Base-by-base conservation (phyloP, 2,888 invertebrate genomes). In the Petrolisthes manimaculis region DNA sequence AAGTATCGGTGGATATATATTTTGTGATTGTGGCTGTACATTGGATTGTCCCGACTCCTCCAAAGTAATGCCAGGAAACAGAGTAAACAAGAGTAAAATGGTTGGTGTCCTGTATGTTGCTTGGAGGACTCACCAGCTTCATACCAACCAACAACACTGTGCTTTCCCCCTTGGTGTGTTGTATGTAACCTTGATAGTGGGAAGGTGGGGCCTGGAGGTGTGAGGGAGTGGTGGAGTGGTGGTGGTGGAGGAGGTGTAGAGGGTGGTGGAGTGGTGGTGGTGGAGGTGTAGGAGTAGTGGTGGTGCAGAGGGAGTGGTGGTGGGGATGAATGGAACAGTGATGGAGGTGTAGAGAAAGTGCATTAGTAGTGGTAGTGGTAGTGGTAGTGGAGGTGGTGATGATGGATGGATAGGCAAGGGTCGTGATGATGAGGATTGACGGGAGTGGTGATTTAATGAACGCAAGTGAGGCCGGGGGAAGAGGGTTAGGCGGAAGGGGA, bases 181-280 rank as follows among this genome's bases (percentile, higher is more conserved):
- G 37, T 37, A 37, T 37, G 37, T 37, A 37, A 37, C 37, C 37
- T 37, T 37, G 37, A 37, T 37, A 37, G 37, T 37, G 37, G 37
- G 37, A 37, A 37, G 37, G 37, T 37, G 37, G 37, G 0, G 37
- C 37, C 2, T 37, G 37, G 37, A 37, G 37, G 37, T 37, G 2
- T 75, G 75, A 37, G 37, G 37, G 37, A 37, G 75, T 75, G 75
- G 75, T 75, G 75, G 5, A 24, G 75, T 75, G 75, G 5, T 75
- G 18, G 2, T 75, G 75, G 4, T 75, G 21, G 75, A 37, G 75
- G 67, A 21, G 18, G n/a, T 18, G 6, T 71, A 6, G 71, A 2
- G 3, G n/a, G 71, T 71, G 24, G 71, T 71, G 71, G 6, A 37
- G 74, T 24, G 24, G 75, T 0, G 24, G 75, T 75, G 75, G 75